A percentile compares a stretch with the other conserved stretches of the same genome.
Conservation (phyloP, 2,113 vertebrate species). For the Jacana jacana region DNA sequence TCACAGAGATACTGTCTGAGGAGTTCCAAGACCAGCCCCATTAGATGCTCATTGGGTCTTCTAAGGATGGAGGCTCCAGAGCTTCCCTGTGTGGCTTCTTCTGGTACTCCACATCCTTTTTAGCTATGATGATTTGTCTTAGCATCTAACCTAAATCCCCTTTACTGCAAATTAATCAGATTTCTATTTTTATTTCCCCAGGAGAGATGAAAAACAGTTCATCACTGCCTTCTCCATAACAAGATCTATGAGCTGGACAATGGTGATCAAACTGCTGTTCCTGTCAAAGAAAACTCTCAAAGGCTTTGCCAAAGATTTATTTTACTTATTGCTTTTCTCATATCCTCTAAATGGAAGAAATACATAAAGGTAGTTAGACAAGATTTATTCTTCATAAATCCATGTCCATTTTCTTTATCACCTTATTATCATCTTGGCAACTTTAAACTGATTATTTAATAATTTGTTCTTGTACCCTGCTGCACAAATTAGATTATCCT, state of each 20-base stretch:
- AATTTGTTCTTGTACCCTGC: background rate
- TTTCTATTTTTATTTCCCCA: background rate
- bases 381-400: conserved; percentile 3
- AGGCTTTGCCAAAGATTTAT: conserved; percentile 8
- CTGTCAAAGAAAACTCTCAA: background rate
- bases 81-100: background rate
- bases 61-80: background rate
- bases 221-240: background rate
- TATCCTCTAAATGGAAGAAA: background rate
- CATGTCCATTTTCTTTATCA: background rate
- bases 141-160: background rate
- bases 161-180: background rate
- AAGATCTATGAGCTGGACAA: conserved; percentile 1
- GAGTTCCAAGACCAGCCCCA: background rate
- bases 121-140: background rate
- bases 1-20: background rate
- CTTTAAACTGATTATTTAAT: background rate
- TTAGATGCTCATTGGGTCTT: background rate
- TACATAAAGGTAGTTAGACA: background rate
- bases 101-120: background rate
- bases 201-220: background rate
- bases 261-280: background rate
- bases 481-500: background rate
- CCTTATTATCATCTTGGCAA: background rate
- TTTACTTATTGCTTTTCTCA: background rate